Evolutionary conservation across 2,113 vertebrate species (phyloP).

Genomic region (Bubo bubo): DNA sequence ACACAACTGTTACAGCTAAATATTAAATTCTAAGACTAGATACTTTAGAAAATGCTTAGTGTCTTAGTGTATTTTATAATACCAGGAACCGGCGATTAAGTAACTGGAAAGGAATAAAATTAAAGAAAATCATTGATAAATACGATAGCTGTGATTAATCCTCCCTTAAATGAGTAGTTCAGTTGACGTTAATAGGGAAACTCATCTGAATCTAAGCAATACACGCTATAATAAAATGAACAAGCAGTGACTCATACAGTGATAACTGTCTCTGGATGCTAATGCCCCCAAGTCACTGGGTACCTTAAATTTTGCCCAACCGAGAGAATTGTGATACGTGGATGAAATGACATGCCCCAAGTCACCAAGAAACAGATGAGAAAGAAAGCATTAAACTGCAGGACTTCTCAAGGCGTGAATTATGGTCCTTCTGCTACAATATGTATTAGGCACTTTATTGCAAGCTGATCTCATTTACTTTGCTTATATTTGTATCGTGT

Average conservation of each 20-base stretch:
- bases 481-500: not conserved
- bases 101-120: conserved; percentile 33
- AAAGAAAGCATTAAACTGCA: not conserved
- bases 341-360: not conserved
- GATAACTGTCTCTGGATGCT: not conserved
- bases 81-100: not conserved
- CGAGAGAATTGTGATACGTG: not conserved
- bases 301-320: not conserved
- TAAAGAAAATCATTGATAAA: conserved; percentile 16
- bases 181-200: not conserved
- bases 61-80: not conserved
- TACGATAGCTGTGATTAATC: conserved; percentile 32
- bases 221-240: not conserved
- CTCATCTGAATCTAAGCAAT: not conserved
- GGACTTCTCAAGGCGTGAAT: not conserved
- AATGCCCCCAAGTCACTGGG: not conserved
- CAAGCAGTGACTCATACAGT: not conserved
- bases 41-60: not conserved
- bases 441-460: not conserved
- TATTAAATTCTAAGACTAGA: not conserved
- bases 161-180: not conserved
- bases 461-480: not conserved
- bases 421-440: not conserved
- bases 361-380: not conserved
- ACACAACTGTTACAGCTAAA: not conserved